These are phyloP conservation scores for Cryptotis parvus DNA, from an alignment of 2,113 vertebrate genomes.

Conservation along the genomic window DNA sequence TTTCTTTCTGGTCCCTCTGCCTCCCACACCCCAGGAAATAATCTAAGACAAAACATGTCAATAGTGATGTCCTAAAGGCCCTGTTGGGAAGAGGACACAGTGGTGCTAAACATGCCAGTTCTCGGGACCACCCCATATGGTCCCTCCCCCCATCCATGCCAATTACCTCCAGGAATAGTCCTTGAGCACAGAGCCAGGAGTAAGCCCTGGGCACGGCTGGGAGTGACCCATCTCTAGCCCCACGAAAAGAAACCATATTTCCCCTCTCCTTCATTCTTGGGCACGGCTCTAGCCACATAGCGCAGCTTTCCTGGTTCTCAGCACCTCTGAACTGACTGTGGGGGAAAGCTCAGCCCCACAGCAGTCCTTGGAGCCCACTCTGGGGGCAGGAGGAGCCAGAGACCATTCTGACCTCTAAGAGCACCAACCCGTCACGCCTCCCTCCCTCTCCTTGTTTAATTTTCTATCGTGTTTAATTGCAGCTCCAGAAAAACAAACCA, in stretches of 20 bases:
- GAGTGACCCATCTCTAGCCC: too few relatives aligned
- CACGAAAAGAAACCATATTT: not conserved
- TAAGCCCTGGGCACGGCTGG: too few relatives aligned
- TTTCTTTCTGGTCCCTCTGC: not conserved
- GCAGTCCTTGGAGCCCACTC: not conserved
- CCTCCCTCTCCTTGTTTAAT: not conserved
- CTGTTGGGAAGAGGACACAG: not conserved
- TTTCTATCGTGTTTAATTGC: not conserved
- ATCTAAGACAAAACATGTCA: not conserved
- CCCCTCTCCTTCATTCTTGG: not conserved
- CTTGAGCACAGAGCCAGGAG: too few relatives aligned
- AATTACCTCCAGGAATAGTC: too few relatives aligned
- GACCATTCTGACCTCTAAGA: too few relatives aligned
- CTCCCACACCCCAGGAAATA: not conserved
- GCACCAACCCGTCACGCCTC: not conserved
- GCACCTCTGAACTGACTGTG: not conserved
- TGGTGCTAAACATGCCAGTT: not conserved
- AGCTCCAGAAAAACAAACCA: conserved; percentile 39
- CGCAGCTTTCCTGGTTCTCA: not conserved
- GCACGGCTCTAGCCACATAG: not conserved
- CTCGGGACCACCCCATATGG: too few relatives aligned
- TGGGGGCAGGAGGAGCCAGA: too few relatives aligned
- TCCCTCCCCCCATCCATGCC: too few relatives aligned
- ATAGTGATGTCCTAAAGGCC: not conserved
- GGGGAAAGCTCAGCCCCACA: not conserved